phyloP scores from a whole-genome alignment of 2,797 vertebrate genomes.

The Thaleichthys pacificus region DNA sequence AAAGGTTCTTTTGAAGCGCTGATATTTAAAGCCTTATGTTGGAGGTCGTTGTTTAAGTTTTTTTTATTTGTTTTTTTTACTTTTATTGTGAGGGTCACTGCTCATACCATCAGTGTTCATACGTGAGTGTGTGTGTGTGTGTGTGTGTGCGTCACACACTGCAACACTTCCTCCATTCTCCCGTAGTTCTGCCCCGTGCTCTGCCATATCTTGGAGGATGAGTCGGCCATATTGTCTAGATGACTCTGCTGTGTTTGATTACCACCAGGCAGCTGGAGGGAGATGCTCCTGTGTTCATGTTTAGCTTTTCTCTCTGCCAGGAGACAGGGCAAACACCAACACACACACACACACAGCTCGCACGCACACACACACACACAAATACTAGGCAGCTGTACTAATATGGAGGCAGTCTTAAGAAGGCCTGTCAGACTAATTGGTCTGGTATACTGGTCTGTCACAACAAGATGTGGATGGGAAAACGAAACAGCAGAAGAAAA shows the following conservation, averaged over 20 bases:
- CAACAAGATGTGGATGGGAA: background rate
- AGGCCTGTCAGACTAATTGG: background rate
- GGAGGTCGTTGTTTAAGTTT: background rate
- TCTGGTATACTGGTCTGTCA: background rate
- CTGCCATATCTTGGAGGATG: too few relatives aligned
- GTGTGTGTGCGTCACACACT: too few relatives aligned
- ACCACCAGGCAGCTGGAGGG: background rate
- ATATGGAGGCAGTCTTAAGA: background rate
- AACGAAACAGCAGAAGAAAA: background rate
- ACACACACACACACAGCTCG: background rate
- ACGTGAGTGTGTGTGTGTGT: too few relatives aligned
- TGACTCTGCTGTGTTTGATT: background rate
- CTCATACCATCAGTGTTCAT: too few relatives aligned
- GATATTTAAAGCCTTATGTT: background rate
- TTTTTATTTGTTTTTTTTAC: background rate
- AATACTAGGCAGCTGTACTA: background rate
- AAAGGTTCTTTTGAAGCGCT: too few relatives aligned
- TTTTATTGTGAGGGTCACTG: background rate
- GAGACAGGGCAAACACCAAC: background rate
- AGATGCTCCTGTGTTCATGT: background rate
- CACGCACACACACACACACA: background rate
- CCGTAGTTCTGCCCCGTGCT: too few relatives aligned
- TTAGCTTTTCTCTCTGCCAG: background rate
- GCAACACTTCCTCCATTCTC: too few relatives aligned
- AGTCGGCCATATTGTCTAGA: background rate